Evolutionary conservation across 2,113 vertebrate genomes (phyloP).

Genomic region (Apistogramma diplotaenia): DNA sequence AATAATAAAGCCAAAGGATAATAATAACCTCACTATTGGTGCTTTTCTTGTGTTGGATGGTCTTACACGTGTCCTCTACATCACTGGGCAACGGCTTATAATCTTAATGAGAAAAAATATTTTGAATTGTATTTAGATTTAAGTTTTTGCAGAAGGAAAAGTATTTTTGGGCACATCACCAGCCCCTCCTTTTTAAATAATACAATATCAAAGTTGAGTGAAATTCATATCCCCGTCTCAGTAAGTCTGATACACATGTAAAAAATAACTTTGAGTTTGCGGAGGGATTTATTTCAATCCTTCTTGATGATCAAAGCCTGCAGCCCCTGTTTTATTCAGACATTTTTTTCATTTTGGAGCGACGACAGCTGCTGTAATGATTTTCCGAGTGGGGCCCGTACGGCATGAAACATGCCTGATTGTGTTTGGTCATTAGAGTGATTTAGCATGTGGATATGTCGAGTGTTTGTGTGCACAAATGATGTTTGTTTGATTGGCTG

Average conservation of each 20-base stretch:
- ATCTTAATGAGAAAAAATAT: not conserved
- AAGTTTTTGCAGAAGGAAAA: not conserved
- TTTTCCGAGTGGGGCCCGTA: not conserved
- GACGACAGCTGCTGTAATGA: slow-evolving; percentile 37
- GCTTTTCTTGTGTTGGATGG: not conserved
- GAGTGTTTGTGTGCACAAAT: slow-evolving; percentile 5
- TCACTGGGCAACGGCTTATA: not conserved
- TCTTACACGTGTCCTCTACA: not conserved
- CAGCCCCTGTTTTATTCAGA: slow-evolving; percentile 26
- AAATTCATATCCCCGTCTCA: not conserved
- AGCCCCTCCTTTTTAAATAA: not conserved
- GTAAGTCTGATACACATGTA: not conserved
- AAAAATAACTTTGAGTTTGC: slow-evolving; percentile 1
- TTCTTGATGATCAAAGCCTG: slow-evolving; percentile 48
- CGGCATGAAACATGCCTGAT: not conserved
- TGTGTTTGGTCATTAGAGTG: not conserved
- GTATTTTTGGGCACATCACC: not conserved
- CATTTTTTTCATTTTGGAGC: slow-evolving; percentile 7
- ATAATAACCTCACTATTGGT: not conserved
- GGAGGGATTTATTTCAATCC: slow-evolving; percentile 21
- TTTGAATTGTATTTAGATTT: not conserved
- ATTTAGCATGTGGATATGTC: slow-evolving; percentile 37
- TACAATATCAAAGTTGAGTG: not conserved
- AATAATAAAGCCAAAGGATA: not conserved
- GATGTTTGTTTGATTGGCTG: slow-evolving; percentile 1